A percentile compares a stretch with the other conserved stretches of the same genome.
phyloP scores from a whole-genome alignment of 1,140 invertebrate genomes.

The Plectus sambesii region DNA sequence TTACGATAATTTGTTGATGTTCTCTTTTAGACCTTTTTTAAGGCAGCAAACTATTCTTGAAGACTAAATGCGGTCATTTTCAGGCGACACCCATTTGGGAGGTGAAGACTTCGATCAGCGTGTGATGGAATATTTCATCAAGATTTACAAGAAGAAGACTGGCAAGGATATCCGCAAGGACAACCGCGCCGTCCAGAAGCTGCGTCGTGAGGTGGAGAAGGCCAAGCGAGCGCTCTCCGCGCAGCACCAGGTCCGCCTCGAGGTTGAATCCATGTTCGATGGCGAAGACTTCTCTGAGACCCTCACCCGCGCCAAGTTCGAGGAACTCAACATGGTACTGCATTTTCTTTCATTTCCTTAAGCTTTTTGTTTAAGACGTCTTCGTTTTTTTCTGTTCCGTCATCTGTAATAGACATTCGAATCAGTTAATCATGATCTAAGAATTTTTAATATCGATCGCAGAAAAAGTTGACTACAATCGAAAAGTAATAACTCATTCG shows the following conservation, averaged over 20 bases:
- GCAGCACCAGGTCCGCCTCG: constrained; percentile 89
- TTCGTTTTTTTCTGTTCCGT: no score
- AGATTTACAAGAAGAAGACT: constrained; percentile 55
- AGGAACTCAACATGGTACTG: constrained; percentile 97
- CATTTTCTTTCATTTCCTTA: constrained; percentile 10
- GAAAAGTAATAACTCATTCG: not conserved
- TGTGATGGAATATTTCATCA: constrained; percentile 55
- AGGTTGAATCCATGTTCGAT: constrained; percentile 98
- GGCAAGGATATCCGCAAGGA: constrained; percentile 53
- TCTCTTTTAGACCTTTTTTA: no score
- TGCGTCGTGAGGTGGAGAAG: constrained; percentile 53
- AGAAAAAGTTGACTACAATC: not conserved
- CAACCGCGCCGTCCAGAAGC: constrained; percentile 52
- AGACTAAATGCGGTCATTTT: no score
- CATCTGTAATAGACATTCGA: no score
- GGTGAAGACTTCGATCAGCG: constrained; percentile 56
- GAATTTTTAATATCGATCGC: no score
- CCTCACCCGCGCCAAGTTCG: constrained; percentile 94
- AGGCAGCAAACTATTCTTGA: no score
- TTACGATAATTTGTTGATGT: no score
- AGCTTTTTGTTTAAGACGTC: no score
- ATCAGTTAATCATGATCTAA: no score
- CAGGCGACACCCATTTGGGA: constrained; percentile 45
- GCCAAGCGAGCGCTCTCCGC: constrained; percentile 73
- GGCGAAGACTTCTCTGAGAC: constrained; percentile 99